These are phyloP conservation scores for Nestor notabilis DNA, from an alignment of 2,113 vertebrate species.

Conservation along the genomic window DNA sequence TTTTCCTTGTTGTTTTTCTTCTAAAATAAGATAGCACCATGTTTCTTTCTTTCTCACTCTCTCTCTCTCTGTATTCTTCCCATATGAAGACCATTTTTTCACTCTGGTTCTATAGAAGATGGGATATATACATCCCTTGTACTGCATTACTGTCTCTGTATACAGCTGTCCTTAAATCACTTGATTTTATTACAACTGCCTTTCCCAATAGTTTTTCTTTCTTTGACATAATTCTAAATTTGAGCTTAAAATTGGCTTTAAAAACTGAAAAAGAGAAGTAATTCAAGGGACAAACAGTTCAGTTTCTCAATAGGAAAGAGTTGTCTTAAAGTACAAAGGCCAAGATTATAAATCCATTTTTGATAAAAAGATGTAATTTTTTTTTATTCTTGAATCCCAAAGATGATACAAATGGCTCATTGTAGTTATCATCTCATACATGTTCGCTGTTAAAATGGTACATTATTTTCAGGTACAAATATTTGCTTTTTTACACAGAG, in stretches of 20 bases:
- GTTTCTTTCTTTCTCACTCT: not conserved
- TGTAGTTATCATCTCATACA: not conserved
- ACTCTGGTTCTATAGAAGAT: not conserved
- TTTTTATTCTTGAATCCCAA: not conserved
- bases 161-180: not conserved
- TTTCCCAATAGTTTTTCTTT: not conserved
- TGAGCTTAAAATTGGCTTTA: not conserved
- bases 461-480: not conserved
- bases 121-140: not conserved
- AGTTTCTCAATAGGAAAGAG: not conserved
- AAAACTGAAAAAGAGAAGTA: not conserved
- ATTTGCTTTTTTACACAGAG: not conserved
- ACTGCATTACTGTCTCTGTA: not conserved
- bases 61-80: not conserved
- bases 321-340: not conserved
- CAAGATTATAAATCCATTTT: not conserved
- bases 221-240: not conserved
- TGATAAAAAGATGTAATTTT: not conserved
- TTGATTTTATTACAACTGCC: not conserved
- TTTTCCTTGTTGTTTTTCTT: not conserved
- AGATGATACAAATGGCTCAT: not conserved
- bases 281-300: not conserved
- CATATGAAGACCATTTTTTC: not conserved
- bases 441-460: not conserved
- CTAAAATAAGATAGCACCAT: not conserved